These are phyloP conservation scores for Drosophila sulfurigaster DNA, from an alignment of 1,140 invertebrate genomes.

Conservation along the genomic window DNA sequence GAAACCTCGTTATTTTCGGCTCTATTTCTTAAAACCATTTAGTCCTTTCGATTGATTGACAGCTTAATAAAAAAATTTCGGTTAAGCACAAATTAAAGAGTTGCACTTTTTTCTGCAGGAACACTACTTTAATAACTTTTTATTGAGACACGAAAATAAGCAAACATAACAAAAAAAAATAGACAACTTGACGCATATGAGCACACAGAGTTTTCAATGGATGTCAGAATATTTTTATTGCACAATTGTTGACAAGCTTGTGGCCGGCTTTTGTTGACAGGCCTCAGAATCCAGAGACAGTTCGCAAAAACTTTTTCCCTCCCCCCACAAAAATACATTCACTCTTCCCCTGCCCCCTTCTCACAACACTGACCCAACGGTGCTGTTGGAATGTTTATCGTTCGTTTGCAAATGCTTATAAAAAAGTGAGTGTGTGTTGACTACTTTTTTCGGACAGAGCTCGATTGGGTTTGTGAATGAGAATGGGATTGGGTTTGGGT, in stretches of 20 bases:
- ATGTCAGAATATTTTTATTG: slow-evolving; percentile 16
- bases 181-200: background rate
- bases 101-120: too few species aligned
- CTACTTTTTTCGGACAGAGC: slow-evolving; percentile 44
- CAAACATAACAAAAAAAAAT: background rate
- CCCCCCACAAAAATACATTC: too few species aligned
- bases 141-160: too few species aligned
- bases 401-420: slow-evolving; percentile 37
- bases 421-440: slow-evolving; percentile 38
- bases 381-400: slow-evolving; percentile 31
- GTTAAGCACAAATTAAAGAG: too few species aligned
- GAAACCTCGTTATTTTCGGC: too few species aligned
- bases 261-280: slow-evolving; percentile 14
- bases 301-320: background rate
- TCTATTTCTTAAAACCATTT: too few species aligned
- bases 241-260: slow-evolving; percentile 27
- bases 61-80: too few species aligned
- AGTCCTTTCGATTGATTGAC: too few species aligned
- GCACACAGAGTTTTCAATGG: background rate
- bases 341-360: too few species aligned
- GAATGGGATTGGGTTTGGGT: background rate
- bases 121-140: too few species aligned
- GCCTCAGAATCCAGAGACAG: background rate
- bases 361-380: background rate
- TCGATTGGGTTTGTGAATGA: background rate